Evolutionary conservation across 2,888 invertebrate genomes (phyloP), one percentile per base, ranked within the genome.

Genomic region (Phorcus lineatus): DNA sequence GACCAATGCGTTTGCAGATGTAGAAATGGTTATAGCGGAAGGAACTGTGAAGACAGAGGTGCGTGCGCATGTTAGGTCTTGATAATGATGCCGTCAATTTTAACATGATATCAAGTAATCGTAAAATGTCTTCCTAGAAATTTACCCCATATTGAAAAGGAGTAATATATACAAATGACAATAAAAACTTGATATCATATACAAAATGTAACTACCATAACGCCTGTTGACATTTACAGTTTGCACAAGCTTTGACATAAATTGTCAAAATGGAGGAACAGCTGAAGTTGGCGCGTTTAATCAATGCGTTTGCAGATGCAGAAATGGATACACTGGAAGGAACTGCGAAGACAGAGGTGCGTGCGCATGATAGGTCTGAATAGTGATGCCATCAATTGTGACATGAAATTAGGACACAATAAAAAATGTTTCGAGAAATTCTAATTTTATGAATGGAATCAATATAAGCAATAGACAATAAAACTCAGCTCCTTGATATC

Each of bases 261-360:
- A 19, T 17, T 74, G 74, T 74, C 52, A 47, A 74, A 74, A 47
- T 74, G 74, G 74, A 6, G 74, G 74, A 47, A 74, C 22, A 11
- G 52, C 52, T 52, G 52, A 24, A 7, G 16, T 31, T 74, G 24
- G 17, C 53, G 36, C 22, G 4, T 47, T 53, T 74, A 17, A n/a
- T 11, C 4, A 9, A 13, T 74, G 74, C 22, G 47, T 17, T 19
- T 74, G 74, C 28, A 28, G 53, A 2, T 74, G 74, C 19, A 47
- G 52, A 2, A 22, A n/a, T 13, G 19, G 52, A 36, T 74, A 11
- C 22, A 74, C 13, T 3, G 74, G 74, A 19, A 52, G 22, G 19
- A 74, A 11, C 6, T 74, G 74, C 13, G 40, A 52, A 19, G 17
- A 24, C 53, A 52, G 11, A 28, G 24, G 28, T 28, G 28, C 28